Conservation (phyloP, 2,797 vertebrate species). For the Artibeus lituratus region DNA sequence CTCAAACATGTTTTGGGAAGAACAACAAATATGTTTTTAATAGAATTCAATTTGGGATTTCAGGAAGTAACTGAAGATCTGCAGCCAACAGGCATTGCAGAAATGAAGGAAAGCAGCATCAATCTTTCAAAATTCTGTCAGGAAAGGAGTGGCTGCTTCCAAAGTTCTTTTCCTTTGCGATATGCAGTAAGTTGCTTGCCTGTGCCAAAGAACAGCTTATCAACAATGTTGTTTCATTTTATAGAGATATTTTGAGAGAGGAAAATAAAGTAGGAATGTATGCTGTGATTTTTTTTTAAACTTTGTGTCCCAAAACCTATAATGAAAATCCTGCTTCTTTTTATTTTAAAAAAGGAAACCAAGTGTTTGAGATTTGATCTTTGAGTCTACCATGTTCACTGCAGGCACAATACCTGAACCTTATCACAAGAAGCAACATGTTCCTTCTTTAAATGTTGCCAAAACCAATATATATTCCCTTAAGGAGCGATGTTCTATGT, state of each 20-base stretch:
- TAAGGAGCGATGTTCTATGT: background rate
- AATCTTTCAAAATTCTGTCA: constrained; percentile 49
- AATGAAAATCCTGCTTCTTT: constrained; percentile 20
- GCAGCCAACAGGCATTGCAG: background rate
- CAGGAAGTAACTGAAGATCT: constrained; percentile 44
- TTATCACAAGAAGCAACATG: constrained; percentile 39
- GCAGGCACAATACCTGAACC: background rate
- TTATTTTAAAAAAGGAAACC: constrained; percentile 45
- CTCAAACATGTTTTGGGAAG: background rate
- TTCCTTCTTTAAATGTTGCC: constrained; percentile 22
- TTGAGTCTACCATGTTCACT: constrained; percentile 17
- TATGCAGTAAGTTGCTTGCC: constrained; percentile 2
- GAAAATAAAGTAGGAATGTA: background rate
- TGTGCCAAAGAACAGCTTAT: constrained; percentile 67
- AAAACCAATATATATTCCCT: background rate
- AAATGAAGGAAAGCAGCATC: constrained; percentile 34
- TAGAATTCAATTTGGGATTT: constrained; percentile 40
- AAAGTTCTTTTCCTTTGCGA: constrained; percentile 40
- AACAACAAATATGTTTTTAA: constrained; percentile 47
- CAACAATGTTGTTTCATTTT: constrained; percentile 49
- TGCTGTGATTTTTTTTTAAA: constrained; percentile 37
- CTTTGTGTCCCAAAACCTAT: background rate
- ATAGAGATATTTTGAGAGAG: constrained; percentile 22
- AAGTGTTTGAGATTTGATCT: constrained; percentile 35
- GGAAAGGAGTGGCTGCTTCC: constrained; percentile 42